These are phyloP conservation scores for Nymphalis io DNA, from an alignment of 1,140 invertebrate species.

Conservation along the genomic window DNA sequence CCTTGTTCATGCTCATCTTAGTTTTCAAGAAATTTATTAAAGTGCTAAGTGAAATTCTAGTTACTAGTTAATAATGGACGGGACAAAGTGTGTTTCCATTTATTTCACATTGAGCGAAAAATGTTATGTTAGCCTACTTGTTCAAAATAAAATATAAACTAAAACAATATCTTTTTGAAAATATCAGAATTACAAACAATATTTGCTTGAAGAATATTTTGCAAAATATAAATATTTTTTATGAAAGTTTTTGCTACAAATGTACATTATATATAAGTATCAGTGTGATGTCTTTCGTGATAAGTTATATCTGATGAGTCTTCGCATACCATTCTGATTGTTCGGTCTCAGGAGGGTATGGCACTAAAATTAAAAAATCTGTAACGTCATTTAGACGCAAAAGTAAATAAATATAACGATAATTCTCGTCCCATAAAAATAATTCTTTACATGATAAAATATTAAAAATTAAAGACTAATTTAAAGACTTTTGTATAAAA, in stretches of 20 bases:
- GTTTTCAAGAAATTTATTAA: neutral
- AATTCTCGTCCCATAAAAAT: neutral
- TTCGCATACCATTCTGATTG: constrained; percentile 23
- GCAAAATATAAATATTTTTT: neutral
- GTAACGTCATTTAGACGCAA: constrained; percentile 14
- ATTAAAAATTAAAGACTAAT: neutral
- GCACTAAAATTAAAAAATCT: constrained; percentile 32
- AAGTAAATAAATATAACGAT: constrained; percentile 23
- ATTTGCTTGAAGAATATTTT: neutral
- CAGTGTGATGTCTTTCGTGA: neutral
- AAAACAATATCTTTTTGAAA: neutral
- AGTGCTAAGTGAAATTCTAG: constrained; percentile 18
- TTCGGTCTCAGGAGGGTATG: constrained; percentile 36
- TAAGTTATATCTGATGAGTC: neutral
- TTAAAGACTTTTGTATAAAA: constrained; percentile 1
- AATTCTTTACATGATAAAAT: neutral
- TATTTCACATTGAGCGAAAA: constrained; percentile 31
- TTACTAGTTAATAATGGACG: constrained; percentile 69
- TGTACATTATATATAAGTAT: neutral
- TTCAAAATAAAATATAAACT: neutral
- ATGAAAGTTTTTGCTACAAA: neutral
- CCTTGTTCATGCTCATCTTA: neutral
- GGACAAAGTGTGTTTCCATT: constrained; percentile 45
- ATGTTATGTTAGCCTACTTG: constrained; percentile 1
- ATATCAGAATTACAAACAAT: neutral